Evolutionary conservation across 2,797 vertebrate species (phyloP), one percentile per base, ranked within the genome.

Genomic region (Pogonophryne albipinna): DNA sequence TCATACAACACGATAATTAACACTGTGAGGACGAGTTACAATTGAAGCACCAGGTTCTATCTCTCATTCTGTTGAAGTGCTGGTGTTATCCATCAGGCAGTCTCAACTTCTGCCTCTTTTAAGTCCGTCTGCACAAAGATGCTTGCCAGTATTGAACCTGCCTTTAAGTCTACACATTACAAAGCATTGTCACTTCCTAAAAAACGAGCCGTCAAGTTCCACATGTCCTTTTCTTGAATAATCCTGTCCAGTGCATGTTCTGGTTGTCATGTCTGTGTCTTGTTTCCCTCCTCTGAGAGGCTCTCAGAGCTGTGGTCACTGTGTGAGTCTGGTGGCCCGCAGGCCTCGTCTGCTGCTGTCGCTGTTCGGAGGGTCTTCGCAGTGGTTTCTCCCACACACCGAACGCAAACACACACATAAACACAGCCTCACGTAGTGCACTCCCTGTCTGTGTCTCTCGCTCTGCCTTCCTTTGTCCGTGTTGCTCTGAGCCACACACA

Each of bases 331-430:
- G 78, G 85, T 78, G 88, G 86, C 86, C 84, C 62, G 70, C 70
- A 74, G 87, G 55, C 77, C 62, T 73, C 60, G 23, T 85, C 85
- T 66, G 79, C 77, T 45, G 75, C 86, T 49, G 70, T 68, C 51
- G 27, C 81, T 27, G 70, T 85, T 76, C 70, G 74, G 66, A 80
- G 83, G 74, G 72, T 72, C 76, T 11, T 64, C 27, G 45, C 62
- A 14, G 86, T 27, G 80, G 88, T 89, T 91, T 89, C 86, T 78
- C 82, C 79, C 86, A 83, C 84, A 79, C 75, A 77, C 76, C 42
- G n/a, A 84, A 85, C 10, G 76, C 80, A 88, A 84, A 85, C 34
- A 55, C 42, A 23, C 49, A 71, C 17, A 73, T 44, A 84, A 62
- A 81, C 51, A 66, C 11, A 62, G 12, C 41, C 59, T 75, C 59